Evolutionary conservation across 2,113 vertebrate genomes (phyloP).

Genomic region (Catharus fuscescens): DNA sequence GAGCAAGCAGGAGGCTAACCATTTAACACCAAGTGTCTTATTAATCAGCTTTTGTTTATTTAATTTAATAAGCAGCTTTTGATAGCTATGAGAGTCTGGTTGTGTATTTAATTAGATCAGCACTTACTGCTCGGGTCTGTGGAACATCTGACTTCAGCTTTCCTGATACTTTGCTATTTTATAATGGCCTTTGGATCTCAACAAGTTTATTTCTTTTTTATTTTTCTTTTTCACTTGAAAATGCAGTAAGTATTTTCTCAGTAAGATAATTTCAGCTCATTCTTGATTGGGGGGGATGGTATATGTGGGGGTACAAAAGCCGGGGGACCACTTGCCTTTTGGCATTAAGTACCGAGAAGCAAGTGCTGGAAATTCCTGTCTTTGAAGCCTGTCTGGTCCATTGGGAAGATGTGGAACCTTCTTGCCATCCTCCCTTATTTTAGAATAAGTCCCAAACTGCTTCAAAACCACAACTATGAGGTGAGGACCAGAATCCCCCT

Average conservation of each 20-base stretch:
- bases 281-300: neutral
- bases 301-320: neutral
- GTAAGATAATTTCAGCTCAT: neutral
- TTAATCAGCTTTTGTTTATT: conserved; percentile 72
- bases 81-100: conserved; percentile 33
- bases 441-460: neutral
- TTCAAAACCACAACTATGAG: neutral
- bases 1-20: conserved; percentile 55
- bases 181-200: neutral
- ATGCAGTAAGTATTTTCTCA: neutral
- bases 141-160: neutral
- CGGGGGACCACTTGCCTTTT: neutral
- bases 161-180: neutral
- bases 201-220: neutral
- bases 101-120: conserved; percentile 65
- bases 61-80: conserved; percentile 68
- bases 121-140: neutral
- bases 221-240: neutral
- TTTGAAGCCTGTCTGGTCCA: neutral
- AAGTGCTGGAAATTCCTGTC: neutral
- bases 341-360: neutral
- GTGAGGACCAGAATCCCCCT: neutral
- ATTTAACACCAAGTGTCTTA: conserved; percentile 66
- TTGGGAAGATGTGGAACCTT: neutral
- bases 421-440: neutral